Evolutionary conservation across 2,888 invertebrate genomes (phyloP), one percentile per base, ranked within the genome.

Genomic region (Agrochola lychnidis): DNA sequence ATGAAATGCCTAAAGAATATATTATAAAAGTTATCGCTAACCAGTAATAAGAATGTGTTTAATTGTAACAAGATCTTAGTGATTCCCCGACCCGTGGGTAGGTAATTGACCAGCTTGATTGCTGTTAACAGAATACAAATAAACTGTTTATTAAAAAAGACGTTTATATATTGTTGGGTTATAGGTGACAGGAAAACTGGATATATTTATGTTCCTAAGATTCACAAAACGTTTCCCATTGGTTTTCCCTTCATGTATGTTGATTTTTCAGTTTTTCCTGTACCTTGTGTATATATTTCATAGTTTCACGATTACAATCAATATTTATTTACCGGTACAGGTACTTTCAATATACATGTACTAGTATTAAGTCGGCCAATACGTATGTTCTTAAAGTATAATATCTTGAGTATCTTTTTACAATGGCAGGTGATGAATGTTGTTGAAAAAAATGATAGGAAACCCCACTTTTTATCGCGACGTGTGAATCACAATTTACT

Each of bases 381-480:
- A 36, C 36, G 2, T 36, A 36, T 36, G 16, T 30, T 61, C 7
- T 30, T 56, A 63, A 36, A 48, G 56, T 48, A 80, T 51, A 14
- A 40, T 36, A 63, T 42, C 30, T 73, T 40, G 9, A 57, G 40
- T 63, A 42, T 53, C 16, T 22, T 45, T 36, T 36, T 40, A 48
- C 45, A 64, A 79, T 57, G 16, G 75, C 30, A 73, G 42, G 16
- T 51, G 75, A 81, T 36, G 51, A 78, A 57, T 82, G 57, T 68
- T 51, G 63, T 68, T 69, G 14, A 45, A 79, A 67, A 81, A 76
- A 78, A n/a, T 7, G 7, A 2, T 83, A 80, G 80, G 79, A 80
- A 80, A 83, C 84, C 84, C 80, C 80, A 80, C 56, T 61, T 76
- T 78, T 79, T 87, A 62, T 75, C 56, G 53, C 67, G 59, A 30